Conservation (phyloP, 2,113 vertebrate species). For the Microtus richardsoni region DNA sequence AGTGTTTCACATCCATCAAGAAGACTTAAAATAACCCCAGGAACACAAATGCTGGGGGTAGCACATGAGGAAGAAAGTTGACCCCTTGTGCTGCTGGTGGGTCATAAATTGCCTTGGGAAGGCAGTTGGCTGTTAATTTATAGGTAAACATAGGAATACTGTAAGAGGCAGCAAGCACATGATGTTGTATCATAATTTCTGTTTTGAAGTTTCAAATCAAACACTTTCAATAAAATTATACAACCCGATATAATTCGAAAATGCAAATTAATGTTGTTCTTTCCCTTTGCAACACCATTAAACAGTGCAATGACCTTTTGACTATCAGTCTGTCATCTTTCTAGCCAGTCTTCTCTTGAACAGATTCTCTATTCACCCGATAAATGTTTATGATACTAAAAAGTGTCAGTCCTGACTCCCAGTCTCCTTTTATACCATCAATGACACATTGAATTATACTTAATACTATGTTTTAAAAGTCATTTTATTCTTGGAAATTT, state of each 20-base stretch:
- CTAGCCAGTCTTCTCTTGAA: background rate
- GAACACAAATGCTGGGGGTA: background rate
- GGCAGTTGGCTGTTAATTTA: background rate
- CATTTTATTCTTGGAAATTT: slow-evolving; percentile 42
- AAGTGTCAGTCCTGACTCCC: background rate
- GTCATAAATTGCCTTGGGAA: background rate
- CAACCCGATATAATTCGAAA: background rate
- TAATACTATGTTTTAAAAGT: background rate
- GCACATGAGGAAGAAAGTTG: background rate
- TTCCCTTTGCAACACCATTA: background rate
- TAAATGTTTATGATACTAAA: background rate
- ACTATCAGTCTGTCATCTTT: background rate
- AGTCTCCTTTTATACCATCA: background rate
- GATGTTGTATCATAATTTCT: background rate
- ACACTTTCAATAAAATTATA: background rate
- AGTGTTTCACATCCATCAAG: background rate
- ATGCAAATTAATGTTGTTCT: background rate
- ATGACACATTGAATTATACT: background rate
- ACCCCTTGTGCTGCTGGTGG: background rate
- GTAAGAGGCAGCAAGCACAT: background rate
- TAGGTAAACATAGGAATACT: background rate
- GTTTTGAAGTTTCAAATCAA: background rate
- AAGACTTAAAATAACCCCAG: background rate
- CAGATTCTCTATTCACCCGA: background rate
- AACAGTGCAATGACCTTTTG: background rate